Conservation (phyloP, 2,888 invertebrate genomes). For the Chalcis sispes region DNA sequence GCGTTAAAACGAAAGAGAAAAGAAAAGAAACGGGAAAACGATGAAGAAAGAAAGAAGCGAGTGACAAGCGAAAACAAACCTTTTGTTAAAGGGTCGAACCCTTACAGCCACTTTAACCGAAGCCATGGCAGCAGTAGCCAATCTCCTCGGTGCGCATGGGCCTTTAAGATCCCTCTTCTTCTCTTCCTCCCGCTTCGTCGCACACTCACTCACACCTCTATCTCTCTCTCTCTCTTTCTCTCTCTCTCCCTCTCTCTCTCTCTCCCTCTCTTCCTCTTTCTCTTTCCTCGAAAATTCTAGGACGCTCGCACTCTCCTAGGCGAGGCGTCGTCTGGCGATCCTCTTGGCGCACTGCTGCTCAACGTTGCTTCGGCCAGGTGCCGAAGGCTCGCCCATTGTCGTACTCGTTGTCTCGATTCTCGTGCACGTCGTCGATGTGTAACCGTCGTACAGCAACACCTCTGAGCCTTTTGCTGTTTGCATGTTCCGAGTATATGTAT, state of each 20-base stretch:
- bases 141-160: conserved; percentile 64
- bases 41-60: conserved; percentile 26
- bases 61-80: conserved; percentile 79
- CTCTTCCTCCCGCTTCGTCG: background rate
- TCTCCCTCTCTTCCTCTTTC: conserved; percentile 26
- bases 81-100: conserved; percentile 93
- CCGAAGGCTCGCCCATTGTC: background rate
- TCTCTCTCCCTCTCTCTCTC: conserved; percentile 6
- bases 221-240: background rate
- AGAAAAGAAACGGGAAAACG: background rate
- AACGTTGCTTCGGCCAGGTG: background rate
- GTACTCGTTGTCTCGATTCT: background rate
- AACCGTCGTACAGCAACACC: too few species aligned
- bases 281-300: conserved; percentile 1
- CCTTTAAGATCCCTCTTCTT: background rate
- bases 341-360: background rate
- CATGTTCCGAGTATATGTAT: background rate
- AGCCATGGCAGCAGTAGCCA: conserved; percentile 80
- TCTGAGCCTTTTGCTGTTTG: too few species aligned
- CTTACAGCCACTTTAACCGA: conserved; percentile 94
- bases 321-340: conserved; percentile 3
- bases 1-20: background rate
- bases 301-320: conserved; percentile 15
- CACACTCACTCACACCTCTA: too few species aligned
- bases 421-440: background rate